Evolutionary conservation across 2,113 vertebrate species (phyloP), one percentile per base, ranked within the genome.

Genomic region (Todiramphus chloris): DNA sequence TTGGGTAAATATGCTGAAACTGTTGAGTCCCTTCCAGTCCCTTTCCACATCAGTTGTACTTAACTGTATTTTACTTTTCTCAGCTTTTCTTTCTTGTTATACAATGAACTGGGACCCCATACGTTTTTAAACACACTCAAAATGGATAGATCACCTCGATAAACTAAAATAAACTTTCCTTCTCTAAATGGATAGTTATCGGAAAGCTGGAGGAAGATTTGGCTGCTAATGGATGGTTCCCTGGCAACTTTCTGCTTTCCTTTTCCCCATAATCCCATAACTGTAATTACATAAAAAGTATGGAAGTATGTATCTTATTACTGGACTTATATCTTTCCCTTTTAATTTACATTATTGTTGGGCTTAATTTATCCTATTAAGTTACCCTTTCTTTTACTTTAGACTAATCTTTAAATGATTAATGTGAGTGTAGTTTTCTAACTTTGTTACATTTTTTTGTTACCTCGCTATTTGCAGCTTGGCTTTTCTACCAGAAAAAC

Each of bases 141-240:
- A 74, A 50, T 25, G 46, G 11, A 77, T 6, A 80, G 31, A 77
- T 59, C 28, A 67, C 77, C 20, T 64, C 46, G 39, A 79, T 35
- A 88, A 91, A 80, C 11, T 64, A 79, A 81, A 83, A 72, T 37
- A 87, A 60, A 18, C 44, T 68, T 76, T 86, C 1, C 2, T 59
- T 80, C 91, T 86, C 59, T 86, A 83, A 83, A 77, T 35, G 43
- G 14, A 93, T 59, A 93, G 88, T 85, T 87, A 68, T 5, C 81
- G 82, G 41, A 88, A 96, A 95, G 41, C 19, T 69, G 75, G 78
- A 83, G 69, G 55, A 93, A 88, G 59, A 91, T 76, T 86, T 94
- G 67, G 58, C 63, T 79, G 66, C 31, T 79, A 59, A 64, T 0
- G 0, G 82, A 60, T 76, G 27, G 67, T 70, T 96, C 70, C 59